These are phyloP conservation scores for Pollenia angustigena DNA, from an alignment of 2,888 invertebrate species.

Conservation along the genomic window DNA sequence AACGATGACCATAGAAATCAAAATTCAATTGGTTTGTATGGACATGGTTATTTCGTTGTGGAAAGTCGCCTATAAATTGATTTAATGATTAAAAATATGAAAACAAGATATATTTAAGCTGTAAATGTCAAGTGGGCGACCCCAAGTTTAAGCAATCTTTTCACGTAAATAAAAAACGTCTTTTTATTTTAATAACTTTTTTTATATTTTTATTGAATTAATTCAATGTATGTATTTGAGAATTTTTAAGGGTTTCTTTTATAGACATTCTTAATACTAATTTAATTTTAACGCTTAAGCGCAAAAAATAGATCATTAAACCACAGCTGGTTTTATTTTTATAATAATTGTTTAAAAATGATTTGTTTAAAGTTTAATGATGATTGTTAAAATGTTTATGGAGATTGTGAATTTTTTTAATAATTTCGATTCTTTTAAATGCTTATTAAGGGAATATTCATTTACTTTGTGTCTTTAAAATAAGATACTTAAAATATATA, in stretches of 20 bases:
- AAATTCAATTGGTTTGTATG: too few relatives aligned
- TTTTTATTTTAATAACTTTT: slow-evolving; percentile 49
- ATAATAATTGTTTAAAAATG: slow-evolving; percentile 24
- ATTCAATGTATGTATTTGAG: slow-evolving; percentile 54
- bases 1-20: too few relatives aligned
- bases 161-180: not conserved
- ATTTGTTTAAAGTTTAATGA: slow-evolving; percentile 28
- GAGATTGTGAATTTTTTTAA: slow-evolving; percentile 30
- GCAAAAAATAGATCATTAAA: slow-evolving; percentile 60
- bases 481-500: slow-evolving; percentile 12
- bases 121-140: too few relatives aligned
- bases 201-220: slow-evolving; percentile 53
- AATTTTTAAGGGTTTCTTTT: slow-evolving; percentile 48
- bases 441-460: slow-evolving; percentile 32
- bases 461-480: slow-evolving; percentile 25
- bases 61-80: too few relatives aligned
- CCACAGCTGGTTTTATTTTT: slow-evolving; percentile 22
- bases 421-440: slow-evolving; percentile 47
- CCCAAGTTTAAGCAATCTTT: too few relatives aligned
- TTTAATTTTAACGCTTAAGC: slow-evolving; percentile 53
- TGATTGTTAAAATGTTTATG: slow-evolving; percentile 53
- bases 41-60: too few relatives aligned
- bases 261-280: slow-evolving; percentile 56
- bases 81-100: too few relatives aligned
- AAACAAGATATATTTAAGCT: too few relatives aligned